Conservation (phyloP, 2,888 invertebrate genomes). For the Polyommatus icarus region DNA sequence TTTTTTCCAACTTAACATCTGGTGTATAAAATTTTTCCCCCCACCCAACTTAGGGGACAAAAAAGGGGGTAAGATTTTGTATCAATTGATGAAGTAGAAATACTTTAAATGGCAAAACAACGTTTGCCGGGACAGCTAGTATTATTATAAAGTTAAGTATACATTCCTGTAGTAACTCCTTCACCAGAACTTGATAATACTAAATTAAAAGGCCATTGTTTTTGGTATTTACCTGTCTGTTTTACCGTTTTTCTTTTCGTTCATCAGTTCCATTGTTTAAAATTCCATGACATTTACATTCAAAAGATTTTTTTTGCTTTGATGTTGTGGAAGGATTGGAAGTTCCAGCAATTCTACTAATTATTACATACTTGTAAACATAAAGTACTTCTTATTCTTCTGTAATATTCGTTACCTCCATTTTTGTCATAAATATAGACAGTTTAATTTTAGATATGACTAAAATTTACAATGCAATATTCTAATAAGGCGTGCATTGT, state of each 20-base stretch:
- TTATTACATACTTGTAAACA: no score
- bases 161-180: background rate
- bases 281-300: background rate
- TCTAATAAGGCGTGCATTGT: background rate
- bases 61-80: no score
- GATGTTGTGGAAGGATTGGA: background rate
- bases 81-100: no score
- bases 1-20: no score
- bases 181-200: background rate
- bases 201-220: background rate
- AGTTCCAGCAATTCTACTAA: background rate
- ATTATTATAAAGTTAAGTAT: background rate
- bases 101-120: no score
- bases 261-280: background rate
- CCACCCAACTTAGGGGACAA: no score
- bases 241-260: background rate
- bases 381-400: no score
- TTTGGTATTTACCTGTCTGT: background rate
- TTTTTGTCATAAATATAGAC: background rate
- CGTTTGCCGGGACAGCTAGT: no score
- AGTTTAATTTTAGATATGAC: background rate
- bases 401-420: background rate
- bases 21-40: no score
- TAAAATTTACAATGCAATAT: background rate
- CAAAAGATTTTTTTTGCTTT: background rate